Conservation (phyloP, 92 coral and sea anemone genomes). For the Phenganax stokvisi region DNA sequence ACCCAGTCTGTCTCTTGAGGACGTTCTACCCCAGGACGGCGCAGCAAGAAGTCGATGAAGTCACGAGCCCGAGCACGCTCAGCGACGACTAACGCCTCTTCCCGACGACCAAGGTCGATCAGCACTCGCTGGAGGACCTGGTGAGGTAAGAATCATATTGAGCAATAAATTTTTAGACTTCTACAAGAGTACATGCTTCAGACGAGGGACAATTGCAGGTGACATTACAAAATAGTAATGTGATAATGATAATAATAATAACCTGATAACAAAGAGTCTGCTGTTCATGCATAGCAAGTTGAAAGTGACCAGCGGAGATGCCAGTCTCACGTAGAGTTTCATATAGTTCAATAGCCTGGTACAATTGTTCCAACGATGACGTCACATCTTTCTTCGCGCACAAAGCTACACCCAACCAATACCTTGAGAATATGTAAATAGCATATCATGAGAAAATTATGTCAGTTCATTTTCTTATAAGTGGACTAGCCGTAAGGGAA, state of each 20-base stretch:
- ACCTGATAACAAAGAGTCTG: slow-evolving; percentile 74
- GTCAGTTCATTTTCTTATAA: too few species aligned
- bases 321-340: slow-evolving; percentile 85
- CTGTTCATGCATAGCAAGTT: slow-evolving; percentile 77
- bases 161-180: too few species aligned
- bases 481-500: too few species aligned
- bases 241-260: too few species aligned
- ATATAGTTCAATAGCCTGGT: slow-evolving; percentile 73
- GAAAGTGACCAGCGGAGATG: slow-evolving; percentile 71
- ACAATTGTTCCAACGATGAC: slow-evolving; percentile 70
- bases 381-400: slow-evolving; percentile 75
- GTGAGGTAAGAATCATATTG: neutral
- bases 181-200: too few species aligned
- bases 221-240: too few species aligned
- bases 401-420: slow-evolving; percentile 75
- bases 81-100: slow-evolving; percentile 88
- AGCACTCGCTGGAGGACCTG: slow-evolving; percentile 89
- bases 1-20: slow-evolving; percentile 41
- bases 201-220: too few species aligned
- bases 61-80: slow-evolving; percentile 86
- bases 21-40: slow-evolving; percentile 58
- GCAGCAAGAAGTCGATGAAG: slow-evolving; percentile 81
- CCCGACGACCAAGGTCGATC: slow-evolving; percentile 70
- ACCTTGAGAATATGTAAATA: slow-evolving; percentile 47
- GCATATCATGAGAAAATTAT: too few species aligned